Base-by-base conservation (phyloP, 2,797 vertebrate genomes). In the Sebastolobus alascanus region DNA sequence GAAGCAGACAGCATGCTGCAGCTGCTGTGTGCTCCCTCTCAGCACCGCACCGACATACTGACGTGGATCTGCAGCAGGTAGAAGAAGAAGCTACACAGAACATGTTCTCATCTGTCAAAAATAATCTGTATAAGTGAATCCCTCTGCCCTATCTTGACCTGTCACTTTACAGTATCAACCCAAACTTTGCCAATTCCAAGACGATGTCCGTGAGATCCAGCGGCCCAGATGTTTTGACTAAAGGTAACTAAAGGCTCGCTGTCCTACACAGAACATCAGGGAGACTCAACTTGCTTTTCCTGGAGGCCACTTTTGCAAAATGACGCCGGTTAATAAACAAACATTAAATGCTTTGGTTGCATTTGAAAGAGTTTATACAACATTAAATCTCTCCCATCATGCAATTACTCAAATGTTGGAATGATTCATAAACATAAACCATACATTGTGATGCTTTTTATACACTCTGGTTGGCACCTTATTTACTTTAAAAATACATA, bases 1-100 rank as follows among this genome's bases (percentile, higher is more conserved):
- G 96, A 97, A 7, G 90, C 94, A 0, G 90, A 92, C n/a, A 95
- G 92, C 29, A 94, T 97, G 85, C 84, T 93, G 78, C 91, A 97
- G 64, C 92, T 98, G 87, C 90, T 98, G 14, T 97, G 96, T 74
- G 76, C 86, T 6, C 96, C 97, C 9, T 97, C 97, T 0, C 84
- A 94, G 59, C 96, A 96, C 82, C 96, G 96, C 84, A 93, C 95
- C 1, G 94, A 96, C 68, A 96, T 98, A 43, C 92, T 98, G 77
- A 89, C 96, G 10, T 98, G 97, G 97, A 95, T 97, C 75, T 97
- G 92, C 83, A 74, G 75, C 87, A 94, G 96, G 97, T 98, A 63
- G 1, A 22, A 12, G 0, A 87, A 12, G 0, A 87, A 43, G 18
- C 12, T 4, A 2, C 64, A 54, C 0, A 4, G 2, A 40, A 5